phyloP scores from a whole-genome alignment of 2,797 vertebrate species.

The Astyanax mexicanus region DNA sequence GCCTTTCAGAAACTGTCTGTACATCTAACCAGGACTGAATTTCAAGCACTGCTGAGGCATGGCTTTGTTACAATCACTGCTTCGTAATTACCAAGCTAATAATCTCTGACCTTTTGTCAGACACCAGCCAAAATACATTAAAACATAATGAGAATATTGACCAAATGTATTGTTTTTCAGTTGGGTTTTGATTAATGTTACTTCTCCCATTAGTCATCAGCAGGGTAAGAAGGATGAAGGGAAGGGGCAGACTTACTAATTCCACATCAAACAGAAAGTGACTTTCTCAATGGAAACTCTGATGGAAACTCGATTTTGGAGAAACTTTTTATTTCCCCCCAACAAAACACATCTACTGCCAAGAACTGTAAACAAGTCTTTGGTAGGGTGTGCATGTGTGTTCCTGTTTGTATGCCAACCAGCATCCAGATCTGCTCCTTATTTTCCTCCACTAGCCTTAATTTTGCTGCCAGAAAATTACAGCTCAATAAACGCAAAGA shows the following conservation, averaged over 20 bases:
- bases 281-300: neutral
- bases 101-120: constrained; percentile 6
- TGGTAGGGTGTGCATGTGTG: constrained; percentile 12
- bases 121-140: constrained; percentile 26
- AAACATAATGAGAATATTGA: constrained; percentile 35
- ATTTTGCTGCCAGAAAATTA: neutral
- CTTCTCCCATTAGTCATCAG: constrained; percentile 18
- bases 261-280: constrained; percentile 18
- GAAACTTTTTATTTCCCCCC: neutral
- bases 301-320: constrained; percentile 2
- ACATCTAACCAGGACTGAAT: neutral
- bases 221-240: constrained; percentile 10
- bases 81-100: constrained; percentile 14
- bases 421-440: neutral
- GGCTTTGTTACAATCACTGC: neutral
- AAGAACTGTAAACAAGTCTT: neutral
- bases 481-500: neutral
- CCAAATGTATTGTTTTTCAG: constrained; percentile 10
- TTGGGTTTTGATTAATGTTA: constrained; percentile 24
- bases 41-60: neutral
- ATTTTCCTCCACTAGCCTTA: no score
- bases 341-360: constrained; percentile 1
- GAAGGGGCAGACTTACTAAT: constrained; percentile 10
- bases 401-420: neutral
- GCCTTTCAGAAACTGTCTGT: constrained; percentile 17